Evolutionary conservation across 2,797 vertebrate genomes (phyloP).

Genomic region (Ctenochaetus hawaiiensis): DNA sequence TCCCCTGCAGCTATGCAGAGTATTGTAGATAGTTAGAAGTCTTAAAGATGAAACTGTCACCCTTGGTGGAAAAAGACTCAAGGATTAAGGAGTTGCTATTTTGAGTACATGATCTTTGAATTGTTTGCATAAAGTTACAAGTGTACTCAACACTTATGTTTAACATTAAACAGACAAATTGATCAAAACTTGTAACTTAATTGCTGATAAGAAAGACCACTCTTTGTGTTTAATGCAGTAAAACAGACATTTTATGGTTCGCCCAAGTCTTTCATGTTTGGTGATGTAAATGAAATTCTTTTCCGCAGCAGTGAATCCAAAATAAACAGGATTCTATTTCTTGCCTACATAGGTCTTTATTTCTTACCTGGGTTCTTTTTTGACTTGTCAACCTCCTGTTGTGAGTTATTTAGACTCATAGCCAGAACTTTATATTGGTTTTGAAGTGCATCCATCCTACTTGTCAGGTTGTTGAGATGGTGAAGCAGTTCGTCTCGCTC

Average conservation of each 20-base stretch:
- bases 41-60: background rate
- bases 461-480: constrained; percentile 15
- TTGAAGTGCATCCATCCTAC: constrained; percentile 36
- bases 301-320: constrained; percentile 7
- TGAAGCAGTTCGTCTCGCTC: constrained; percentile 36
- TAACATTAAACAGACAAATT: constrained; percentile 19
- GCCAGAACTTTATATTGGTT: constrained; percentile 5
- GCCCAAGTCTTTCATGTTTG: background rate
- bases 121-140: no score
- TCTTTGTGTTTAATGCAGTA: background rate
- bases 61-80: background rate
- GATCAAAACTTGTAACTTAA: background rate
- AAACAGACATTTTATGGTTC: background rate
- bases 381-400: constrained; percentile 11
- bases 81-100: no score
- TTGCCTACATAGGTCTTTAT: background rate
- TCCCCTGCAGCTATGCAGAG: background rate
- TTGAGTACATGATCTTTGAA: no score
- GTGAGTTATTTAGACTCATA: constrained; percentile 21
- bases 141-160: constrained; percentile 2
- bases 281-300: background rate
- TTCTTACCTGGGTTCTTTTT: constrained; percentile 31
- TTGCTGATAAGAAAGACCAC: no score
- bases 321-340: background rate
- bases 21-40: background rate